Evolutionary conservation across 2,113 vertebrate genomes (phyloP).

Genomic region (Lota lota): DNA sequence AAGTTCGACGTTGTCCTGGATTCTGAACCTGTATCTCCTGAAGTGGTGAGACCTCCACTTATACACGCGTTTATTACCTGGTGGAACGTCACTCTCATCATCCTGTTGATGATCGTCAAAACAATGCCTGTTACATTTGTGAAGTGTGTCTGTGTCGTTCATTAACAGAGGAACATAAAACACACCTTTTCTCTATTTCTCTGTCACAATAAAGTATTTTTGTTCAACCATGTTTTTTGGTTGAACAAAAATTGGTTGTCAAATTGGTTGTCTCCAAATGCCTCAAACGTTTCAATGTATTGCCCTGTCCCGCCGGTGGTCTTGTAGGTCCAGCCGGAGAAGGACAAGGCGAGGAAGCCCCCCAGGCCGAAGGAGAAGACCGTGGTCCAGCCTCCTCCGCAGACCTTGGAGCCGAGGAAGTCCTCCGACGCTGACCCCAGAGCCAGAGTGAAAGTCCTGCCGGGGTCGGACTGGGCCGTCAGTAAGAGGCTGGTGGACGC

Average conservation of each 20-base stretch:
- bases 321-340: constrained; percentile 23
- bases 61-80: no score
- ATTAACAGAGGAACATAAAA: no score
- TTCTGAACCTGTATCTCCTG: constrained; percentile 45
- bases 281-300: not conserved
- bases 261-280: no score
- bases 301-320: not conserved
- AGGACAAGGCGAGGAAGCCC: constrained; percentile 8
- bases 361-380: constrained; percentile 24
- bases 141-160: not conserved
- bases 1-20: constrained; percentile 68
- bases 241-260: no score
- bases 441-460: constrained; percentile 9
- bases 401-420: constrained; percentile 10
- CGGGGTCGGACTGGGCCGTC: constrained; percentile 4
- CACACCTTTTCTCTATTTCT: no score
- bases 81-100: no score
- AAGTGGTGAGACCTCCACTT: constrained; percentile 38
- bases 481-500: constrained; percentile 63
- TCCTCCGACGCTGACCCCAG: constrained; percentile 34
- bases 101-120: no score
- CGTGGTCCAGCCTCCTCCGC: not conserved
- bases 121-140: not conserved
- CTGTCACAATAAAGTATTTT: no score
- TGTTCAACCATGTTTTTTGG: no score